Evolutionary conservation across 2,113 vertebrate species (phyloP).

Genomic region (Bubo blakistoni): DNA sequence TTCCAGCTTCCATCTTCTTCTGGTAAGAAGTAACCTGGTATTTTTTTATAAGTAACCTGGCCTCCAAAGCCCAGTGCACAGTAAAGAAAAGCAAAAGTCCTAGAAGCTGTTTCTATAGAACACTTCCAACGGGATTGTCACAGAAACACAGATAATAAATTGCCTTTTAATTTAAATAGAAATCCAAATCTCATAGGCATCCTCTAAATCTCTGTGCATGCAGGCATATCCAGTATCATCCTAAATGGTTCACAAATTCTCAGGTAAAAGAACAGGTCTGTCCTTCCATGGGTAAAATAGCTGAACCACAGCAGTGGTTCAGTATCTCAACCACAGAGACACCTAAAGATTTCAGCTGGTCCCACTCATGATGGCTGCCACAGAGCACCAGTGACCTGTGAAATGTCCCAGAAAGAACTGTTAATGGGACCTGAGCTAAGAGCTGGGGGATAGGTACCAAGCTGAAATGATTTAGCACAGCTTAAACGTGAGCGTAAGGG

Average conservation of each 20-base stretch:
- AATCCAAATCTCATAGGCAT: neutral
- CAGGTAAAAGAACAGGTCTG: neutral
- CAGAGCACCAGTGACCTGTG: neutral
- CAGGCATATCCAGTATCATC: accelerated
- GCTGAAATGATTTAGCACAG: neutral
- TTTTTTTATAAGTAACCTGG: neutral
- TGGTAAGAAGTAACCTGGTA: too few relatives aligned
- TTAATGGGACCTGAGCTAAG: neutral
- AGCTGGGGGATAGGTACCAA: neutral
- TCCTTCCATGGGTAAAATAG: accelerated
- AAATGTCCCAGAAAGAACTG: neutral
- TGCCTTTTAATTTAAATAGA: neutral
- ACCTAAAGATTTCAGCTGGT: neutral
- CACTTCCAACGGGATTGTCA: neutral
- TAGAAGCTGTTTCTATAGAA: neutral
- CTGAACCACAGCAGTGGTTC: neutral
- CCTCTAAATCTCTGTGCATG: neutral
- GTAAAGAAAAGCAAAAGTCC: neutral
- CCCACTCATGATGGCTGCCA: neutral
- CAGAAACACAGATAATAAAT: neutral
- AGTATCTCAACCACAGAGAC: neutral
- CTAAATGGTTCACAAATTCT: neutral
- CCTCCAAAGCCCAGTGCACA: neutral
- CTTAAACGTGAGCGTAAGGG: neutral
- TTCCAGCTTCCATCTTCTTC: neutral